Base-by-base conservation (phyloP, 2,797 vertebrate species). In the Neosalanx taihuensis region DNA sequence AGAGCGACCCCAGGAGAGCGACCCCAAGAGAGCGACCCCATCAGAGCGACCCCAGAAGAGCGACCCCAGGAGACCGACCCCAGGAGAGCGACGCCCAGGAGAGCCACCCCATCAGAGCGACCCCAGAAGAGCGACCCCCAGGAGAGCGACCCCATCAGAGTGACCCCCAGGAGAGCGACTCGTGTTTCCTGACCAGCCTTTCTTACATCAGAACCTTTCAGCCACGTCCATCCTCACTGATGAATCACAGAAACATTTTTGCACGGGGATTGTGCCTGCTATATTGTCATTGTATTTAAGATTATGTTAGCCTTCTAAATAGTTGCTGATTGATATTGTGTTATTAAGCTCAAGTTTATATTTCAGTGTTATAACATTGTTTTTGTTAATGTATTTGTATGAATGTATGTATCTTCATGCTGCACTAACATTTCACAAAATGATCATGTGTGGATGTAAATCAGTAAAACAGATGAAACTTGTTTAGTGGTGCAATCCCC, bases 391-490 rank as follows among this genome's bases (percentile, higher is more conserved):
- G 33, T 41, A 64, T 64, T 64, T 64, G 33, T 64, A 64, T 68
- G 12, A 68, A 68, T 33, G 20, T 33, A 46, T 15, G 26, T 57
- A 33, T 4, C 17, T 33, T 26, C 30, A 57, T 56, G 7, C 30
- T 68, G 29, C n/a, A 56, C 30, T 35, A 68, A 57, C 66, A 57
- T 68, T 68, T 68, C 29, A 51, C 29, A 35, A 57, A 56, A 57
- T 68, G 13, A 56, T 68, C 18, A 56, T 33, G 29, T 56, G 15
- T 18, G 26, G 18, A 18, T 56, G 18, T 53, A 67, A 1, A n/a
- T n/a, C 29, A 65, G 20, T 65, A 12, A 7, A 13, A 46, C 31
- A 63, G 33, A 63, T 15, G 61, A 63, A 31, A 63, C 15, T 0
- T 31, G 26, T 15, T 12, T 23, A 4, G 41, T 12, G 41, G 41